Evolutionary conservation across 2,888 invertebrate genomes (phyloP).

Genomic region (Napeogenes sylphis): DNA sequence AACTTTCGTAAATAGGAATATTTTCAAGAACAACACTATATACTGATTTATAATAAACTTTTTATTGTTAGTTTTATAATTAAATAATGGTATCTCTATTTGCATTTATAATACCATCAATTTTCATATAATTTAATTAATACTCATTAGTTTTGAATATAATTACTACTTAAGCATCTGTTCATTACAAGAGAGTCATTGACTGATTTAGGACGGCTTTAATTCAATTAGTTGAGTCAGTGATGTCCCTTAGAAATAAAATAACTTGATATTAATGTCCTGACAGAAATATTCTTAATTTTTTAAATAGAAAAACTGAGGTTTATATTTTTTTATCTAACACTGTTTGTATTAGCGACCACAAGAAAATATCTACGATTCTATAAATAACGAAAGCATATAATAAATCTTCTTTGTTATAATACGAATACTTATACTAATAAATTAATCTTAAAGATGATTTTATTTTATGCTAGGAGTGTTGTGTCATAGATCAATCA

Average conservation of each 20-base stretch:
- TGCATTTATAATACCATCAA: not conserved
- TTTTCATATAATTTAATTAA: not conserved
- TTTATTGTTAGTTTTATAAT: too few species aligned
- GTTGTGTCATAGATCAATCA: constrained; percentile 65
- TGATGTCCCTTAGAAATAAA: not conserved
- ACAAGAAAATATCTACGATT: too few species aligned
- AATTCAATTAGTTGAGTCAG: constrained; percentile 15
- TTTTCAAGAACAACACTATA: too few species aligned
- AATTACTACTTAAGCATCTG: constrained; percentile 6
- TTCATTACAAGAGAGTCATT: constrained; percentile 1
- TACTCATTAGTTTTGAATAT: not conserved
- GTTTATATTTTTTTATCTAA: too few species aligned
- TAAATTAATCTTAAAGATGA: constrained; percentile 21
- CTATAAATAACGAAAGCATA: too few species aligned
- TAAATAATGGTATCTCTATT: too few species aligned
- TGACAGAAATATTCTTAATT: not conserved
- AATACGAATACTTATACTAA: constrained; percentile 9
- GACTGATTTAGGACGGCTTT: constrained; percentile 7
- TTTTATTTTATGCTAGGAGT: constrained; percentile 49
- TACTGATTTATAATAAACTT: too few species aligned
- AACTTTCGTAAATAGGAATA: too few species aligned
- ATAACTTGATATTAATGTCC: constrained; percentile 1
- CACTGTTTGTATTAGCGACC: too few species aligned
- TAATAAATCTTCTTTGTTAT: constrained; percentile 5
- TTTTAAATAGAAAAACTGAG: not conserved